Evolutionary conservation across 35 echinoderm and acorn worm species (phyloP), one percentile per base, ranked within the genome.

Genomic region (Ophiothrix spiculata): DNA sequence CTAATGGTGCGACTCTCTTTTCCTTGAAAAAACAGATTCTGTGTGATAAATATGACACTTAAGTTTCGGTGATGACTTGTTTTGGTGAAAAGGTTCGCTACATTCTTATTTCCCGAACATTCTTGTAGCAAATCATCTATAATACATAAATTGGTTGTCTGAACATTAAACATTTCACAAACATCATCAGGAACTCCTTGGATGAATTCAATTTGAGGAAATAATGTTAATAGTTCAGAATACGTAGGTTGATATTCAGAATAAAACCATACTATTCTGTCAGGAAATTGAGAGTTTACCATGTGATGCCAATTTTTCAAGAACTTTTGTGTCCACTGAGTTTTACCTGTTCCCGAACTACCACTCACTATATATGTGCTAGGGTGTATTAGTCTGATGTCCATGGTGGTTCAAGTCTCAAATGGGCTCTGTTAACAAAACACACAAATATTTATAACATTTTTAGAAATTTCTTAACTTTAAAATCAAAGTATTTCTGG

Each of bases 251-350:
- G 93, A 84, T 40, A 90, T 64, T 81, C 56, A 3, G 84, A 78
- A 69, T 91, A 91, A 87, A 86, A 91, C 92, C 92, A 94, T 10
- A 87, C 37, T 1, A 86, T 91, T 77, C 78, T 94, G 69, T 90
- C 36, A 25, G 88, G 88, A 23, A 76, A 4, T 1, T 32, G 35
- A 21, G 76, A 17, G 36, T 90, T 23, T n/a, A 88, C 63, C 37
- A 41, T 1, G 3, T 77, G 29, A 36, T 25, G 32, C 39, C 11
- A 6, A 36, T 83, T 32, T 74, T 64, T 78, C 17, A 93, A 39
- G 56, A 93, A 35, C 75, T 56, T 80, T 34, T 39, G 39, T 1
- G 89, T 36, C 23, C 32, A 93, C 17, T 78, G 1, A 13, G 93
- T 91, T 80, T 91, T 95, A 13, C 92, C 93, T 29, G 81, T 74